Evolutionary conservation across 2,888 invertebrate species (phyloP).

Genomic region (Diachrysia chrysitis): DNA sequence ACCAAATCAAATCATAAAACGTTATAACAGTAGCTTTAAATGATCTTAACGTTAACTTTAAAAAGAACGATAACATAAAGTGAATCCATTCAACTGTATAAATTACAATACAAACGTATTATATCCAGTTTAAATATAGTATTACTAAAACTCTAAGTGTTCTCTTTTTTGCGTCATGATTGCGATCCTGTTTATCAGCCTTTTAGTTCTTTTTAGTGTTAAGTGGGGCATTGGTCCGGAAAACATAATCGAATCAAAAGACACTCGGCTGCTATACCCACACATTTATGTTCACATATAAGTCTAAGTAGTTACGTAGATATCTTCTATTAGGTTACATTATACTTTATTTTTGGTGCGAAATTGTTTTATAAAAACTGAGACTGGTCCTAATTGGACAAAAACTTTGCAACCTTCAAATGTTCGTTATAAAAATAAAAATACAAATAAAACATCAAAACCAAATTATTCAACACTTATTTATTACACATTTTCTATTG

Average conservation of each 20-base stretch:
- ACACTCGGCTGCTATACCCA: slow-evolving; percentile 2
- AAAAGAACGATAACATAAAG: not conserved
- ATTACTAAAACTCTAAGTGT: not conserved
- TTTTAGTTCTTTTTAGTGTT: not conserved
- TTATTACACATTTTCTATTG: slow-evolving; percentile 10
- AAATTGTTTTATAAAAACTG: not conserved
- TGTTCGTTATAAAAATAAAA: no score
- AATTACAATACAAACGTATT: not conserved
- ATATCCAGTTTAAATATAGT: not conserved
- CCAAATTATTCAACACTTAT: not conserved
- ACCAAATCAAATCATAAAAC: not conserved
- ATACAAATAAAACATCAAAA: not conserved
- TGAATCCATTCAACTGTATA: not conserved
- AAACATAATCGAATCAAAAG: slow-evolving; percentile 1
- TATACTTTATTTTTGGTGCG: not conserved
- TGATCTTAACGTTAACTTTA: not conserved
- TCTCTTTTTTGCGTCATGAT: not conserved
- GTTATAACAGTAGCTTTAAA: not conserved
- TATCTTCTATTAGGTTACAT: not conserved
- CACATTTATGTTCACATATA: not conserved
- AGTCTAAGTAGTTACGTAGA: not conserved
- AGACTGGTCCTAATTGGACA: not conserved
- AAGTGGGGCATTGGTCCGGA: slow-evolving; percentile 1
- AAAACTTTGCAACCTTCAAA: not conserved
- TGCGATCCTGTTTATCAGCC: not conserved